Evolutionary conservation across 2,113 vertebrate genomes (phyloP), one percentile per base, ranked within the genome.

Genomic region (Chunga burmeisteri): DNA sequence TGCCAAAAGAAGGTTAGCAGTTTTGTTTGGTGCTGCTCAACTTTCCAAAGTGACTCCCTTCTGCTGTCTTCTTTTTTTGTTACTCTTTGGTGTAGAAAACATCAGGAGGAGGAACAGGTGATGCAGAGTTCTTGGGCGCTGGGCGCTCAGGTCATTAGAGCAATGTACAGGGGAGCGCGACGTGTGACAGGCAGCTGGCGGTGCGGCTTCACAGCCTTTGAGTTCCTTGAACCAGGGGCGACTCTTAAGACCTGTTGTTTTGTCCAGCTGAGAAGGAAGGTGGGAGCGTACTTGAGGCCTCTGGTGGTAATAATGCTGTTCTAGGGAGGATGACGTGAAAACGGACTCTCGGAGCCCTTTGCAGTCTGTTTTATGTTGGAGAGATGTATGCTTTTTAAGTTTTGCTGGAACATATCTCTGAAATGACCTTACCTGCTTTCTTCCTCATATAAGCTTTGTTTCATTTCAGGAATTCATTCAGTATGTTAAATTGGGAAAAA

Each of bases 391-490:
- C 34, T 78, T 97, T 96, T 90, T 86, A 81, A 88, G 68, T 95
- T 79, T 40, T 72, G 79, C 88, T 92, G 26, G 77, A 93, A 96
- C 73, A 78, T 84, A 67, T 77, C 55, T 97, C 88, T 90, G 81
- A 93, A 97, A 91, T 93, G 22, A 93, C 81, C 81, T 89, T 91
- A 88, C 73, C 88, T 86, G 40, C 19, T 93, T 73, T 97, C 93
- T 90, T 94, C 84, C 83, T 95, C 83, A 38, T 86, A n/a, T 38
- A 93, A 71, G 52, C 94, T 96, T 93, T 96, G 44, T 94, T 98
- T 97, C 75, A 86, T 93, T 97, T 96, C 96, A 95, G 95, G 66
- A 96, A 96, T 96, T 97, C 36, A 81, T 92, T 84, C 90, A 82
- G 38, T 50, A 87, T 82, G 70, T 91, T 74, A 88, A 89, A 95